Percentiles rank a stretch among this genome's conserved stretches.
phyloP scores from a whole-genome alignment of 2,888 invertebrate species.

The Synanthedon vespiformis region DNA sequence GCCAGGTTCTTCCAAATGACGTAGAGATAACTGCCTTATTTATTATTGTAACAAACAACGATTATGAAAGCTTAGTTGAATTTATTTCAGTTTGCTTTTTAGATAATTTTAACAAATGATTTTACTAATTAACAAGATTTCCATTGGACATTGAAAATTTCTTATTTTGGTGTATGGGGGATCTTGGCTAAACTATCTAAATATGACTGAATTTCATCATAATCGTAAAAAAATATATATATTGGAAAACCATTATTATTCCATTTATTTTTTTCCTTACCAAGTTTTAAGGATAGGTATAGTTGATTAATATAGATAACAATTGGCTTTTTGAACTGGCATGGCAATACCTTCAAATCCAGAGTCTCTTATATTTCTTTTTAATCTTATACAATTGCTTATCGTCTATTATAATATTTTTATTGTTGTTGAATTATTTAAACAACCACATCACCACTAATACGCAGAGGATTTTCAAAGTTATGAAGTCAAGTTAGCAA shows the following conservation, averaged over 20 bases:
- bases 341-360: conserved; percentile 18
- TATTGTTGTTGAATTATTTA: conserved; percentile 15
- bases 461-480: conserved; percentile 17
- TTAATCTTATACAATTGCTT: conserved; percentile 14
- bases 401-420: conserved; percentile 7
- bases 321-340: too few relatives aligned
- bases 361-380: conserved; percentile 10
- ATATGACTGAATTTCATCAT: too few relatives aligned
- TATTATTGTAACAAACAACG: conserved; percentile 28
- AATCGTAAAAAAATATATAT: too few relatives aligned
- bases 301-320: too few relatives aligned
- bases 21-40: conserved; percentile 25
- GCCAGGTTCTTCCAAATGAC: conserved; percentile 4
- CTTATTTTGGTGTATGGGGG: too few relatives aligned
- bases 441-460: conserved; percentile 25
- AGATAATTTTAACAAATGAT: conserved; percentile 13
- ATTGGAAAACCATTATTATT: too few relatives aligned
- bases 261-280: too few relatives aligned
- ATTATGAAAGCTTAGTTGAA: conserved; percentile 24
- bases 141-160: too few relatives aligned
- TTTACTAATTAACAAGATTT: not conserved
- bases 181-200: too few relatives aligned
- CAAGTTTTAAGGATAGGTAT: too few relatives aligned
- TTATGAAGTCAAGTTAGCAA: not conserved
- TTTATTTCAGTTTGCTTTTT: conserved; percentile 20